These are phyloP conservation scores for Deilephila elpenor DNA, from an alignment of 2,888 invertebrate genomes.

Conservation along the genomic window DNA sequence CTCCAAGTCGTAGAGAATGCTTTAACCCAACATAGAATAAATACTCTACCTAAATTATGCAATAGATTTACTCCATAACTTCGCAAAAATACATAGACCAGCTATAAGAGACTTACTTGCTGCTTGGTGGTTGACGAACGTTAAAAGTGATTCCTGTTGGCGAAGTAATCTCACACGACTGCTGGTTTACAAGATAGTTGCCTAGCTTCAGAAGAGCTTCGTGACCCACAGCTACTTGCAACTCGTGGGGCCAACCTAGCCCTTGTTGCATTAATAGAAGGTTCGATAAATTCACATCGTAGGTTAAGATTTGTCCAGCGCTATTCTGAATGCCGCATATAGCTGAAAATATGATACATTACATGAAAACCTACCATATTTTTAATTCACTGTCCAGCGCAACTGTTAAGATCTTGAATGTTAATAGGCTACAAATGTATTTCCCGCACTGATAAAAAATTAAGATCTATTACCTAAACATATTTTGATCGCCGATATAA, in stretches of 20 bases:
- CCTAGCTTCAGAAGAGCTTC: constrained; percentile 67
- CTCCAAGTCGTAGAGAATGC: no score
- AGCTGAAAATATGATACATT: neutral
- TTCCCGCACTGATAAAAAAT: no score
- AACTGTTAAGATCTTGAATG: no score
- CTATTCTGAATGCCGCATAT: constrained; percentile 36
- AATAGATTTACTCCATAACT: no score
- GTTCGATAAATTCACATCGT: constrained; percentile 55
- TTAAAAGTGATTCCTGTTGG: constrained; percentile 62
- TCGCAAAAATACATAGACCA: no score
- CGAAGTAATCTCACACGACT: constrained; percentile 60
- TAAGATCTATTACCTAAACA: no score
- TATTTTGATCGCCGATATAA: no score
- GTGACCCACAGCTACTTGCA: constrained; percentile 64
- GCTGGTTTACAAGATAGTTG: constrained; percentile 50
- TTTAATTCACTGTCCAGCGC: no score
- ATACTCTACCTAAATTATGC: no score
- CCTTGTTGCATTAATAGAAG: constrained; percentile 68
- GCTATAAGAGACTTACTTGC: constrained; percentile 52
- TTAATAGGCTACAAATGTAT: no score
- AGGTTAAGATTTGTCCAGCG: constrained; percentile 42
- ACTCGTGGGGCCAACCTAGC: constrained; percentile 65
- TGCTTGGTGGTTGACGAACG: constrained; percentile 54
- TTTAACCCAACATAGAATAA: no score
- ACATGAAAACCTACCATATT: no score